Conservation (phyloP, 2,113 vertebrate genomes). For the Zosterops pallidus region DNA sequence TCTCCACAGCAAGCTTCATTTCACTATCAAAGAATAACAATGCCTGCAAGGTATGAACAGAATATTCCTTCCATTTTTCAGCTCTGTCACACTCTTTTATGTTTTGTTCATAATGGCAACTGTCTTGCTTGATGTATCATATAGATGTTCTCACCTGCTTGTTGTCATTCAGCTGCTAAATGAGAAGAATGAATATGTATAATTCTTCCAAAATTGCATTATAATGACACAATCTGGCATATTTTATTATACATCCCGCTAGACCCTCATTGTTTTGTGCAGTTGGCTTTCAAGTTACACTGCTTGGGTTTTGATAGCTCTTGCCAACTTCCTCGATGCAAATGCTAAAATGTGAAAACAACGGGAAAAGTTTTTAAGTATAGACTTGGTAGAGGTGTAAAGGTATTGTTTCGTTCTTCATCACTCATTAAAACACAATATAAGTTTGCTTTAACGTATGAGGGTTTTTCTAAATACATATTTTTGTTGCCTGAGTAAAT, state of each 20-base stretch:
- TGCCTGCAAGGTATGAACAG: conserved; percentile 45
- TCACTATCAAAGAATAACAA: conserved; percentile 72
- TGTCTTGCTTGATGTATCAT: conserved; percentile 72
- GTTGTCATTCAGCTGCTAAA: conserved; percentile 76
- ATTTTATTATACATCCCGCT: conserved; percentile 70
- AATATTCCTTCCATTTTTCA: conserved; percentile 72
- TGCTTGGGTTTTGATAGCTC: conserved; percentile 63
- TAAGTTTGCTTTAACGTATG: conserved; percentile 36
- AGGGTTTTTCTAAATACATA: conserved; percentile 42
- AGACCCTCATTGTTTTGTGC: conserved; percentile 72
- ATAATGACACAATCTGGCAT: conserved; percentile 72
- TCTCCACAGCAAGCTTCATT: conserved; percentile 60
- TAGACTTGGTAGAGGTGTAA: conserved; percentile 35
- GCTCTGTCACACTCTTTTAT: conserved; percentile 51
- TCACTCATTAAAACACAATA: conserved; percentile 54
- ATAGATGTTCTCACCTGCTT: conserved; percentile 71
- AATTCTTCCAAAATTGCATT: conserved; percentile 70
- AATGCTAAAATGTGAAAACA: conserved; percentile 67
- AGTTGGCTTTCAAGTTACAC: conserved; percentile 67
- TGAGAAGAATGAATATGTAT: conserved; percentile 75
- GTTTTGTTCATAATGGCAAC: conserved; percentile 72
- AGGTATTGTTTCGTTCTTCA: conserved; percentile 60
- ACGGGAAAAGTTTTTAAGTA: conserved; percentile 51
- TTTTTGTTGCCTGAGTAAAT: background rate
- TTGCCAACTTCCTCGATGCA: conserved; percentile 67